Conservation (phyloP, 2,888 invertebrate species). For the Drosophila acutilabella region DNA sequence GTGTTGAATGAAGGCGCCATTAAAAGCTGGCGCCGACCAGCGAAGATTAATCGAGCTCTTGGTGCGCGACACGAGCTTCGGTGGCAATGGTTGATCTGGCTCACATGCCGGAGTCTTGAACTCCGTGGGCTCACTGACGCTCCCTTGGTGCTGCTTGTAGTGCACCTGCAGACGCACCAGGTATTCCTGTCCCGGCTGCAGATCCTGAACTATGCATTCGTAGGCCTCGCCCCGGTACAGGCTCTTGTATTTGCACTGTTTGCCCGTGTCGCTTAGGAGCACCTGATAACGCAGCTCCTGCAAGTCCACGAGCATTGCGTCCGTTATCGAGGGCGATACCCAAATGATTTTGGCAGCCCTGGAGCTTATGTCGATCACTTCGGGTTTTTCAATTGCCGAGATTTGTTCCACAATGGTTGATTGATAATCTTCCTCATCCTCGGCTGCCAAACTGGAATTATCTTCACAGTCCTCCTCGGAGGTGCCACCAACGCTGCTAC, state of each 20-base stretch:
- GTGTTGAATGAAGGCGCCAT: constrained; percentile 91
- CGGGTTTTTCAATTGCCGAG: constrained; percentile 91
- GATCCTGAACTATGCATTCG: constrained; percentile 92
- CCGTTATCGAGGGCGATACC: constrained; percentile 87
- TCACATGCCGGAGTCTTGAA: constrained; percentile 93
- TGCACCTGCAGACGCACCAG: constrained; percentile 91
- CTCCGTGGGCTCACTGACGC: constrained; percentile 91
- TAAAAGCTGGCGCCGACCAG: constrained; percentile 91
- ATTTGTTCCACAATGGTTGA: constrained; percentile 90
- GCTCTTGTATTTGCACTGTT: constrained; percentile 93
- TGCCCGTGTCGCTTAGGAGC: constrained; percentile 90
- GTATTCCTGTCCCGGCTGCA: constrained; percentile 95
- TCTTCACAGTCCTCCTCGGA: constrained; percentile 91
- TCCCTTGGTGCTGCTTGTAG: constrained; percentile 90
- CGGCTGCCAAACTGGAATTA: constrained; percentile 89
- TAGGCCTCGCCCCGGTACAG: constrained; percentile 92
- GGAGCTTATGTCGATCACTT: constrained; percentile 92
- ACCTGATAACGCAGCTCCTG: constrained; percentile 90
- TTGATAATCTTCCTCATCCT: constrained; percentile 91
- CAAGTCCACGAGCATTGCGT: constrained; percentile 77
- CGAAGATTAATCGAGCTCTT: constrained; percentile 90
- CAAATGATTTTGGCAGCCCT: constrained; percentile 94
- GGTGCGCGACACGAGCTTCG: constrained; percentile 90
- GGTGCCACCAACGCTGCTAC: constrained; percentile 85
- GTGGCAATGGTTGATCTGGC: constrained; percentile 91